Base-by-base conservation (phyloP, 2,888 invertebrate species). In the Criorhina ranunculi region DNA sequence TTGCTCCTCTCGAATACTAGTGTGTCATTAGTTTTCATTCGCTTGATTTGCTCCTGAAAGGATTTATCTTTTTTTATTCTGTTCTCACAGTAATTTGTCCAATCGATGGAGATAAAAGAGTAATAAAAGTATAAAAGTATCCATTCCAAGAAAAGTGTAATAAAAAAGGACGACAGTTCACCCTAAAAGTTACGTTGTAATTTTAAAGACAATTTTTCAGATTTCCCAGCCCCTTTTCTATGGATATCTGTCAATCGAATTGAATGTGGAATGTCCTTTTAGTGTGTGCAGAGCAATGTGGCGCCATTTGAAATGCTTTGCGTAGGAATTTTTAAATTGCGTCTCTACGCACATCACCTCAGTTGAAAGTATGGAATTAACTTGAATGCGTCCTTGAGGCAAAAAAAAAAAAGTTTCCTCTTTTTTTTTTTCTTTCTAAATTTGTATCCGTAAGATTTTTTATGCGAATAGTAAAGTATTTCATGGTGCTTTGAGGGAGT, bases 251-350 rank as follows among this genome's bases (percentile, higher is more conserved):
- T 79, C 79, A 79, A 73, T 72, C 64, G 78, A 59, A 72, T 53
- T 62, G 37, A 46, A 31, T 62, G 55, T 49, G 29, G 73, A 33
- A 42, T 46, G 78, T 73, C 62, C 46, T 24, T 79, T 73, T 24
- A 1, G 1, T 59, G 64, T 66, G 64, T 79, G 64, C 29, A 35
- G 31, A 66, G 64, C 73, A 66, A 66, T 79, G 73, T 79, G 79
- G 79, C 79, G 79, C 79, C 79, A 59, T 79, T 79, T 73, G 35
- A 73, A 66, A 73, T 73, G 35, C 66, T 72, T 64, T 79, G 72
- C 72, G 24, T 66, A 59, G 66, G 73, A 79, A 73, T 78, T 79
- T 78, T 73, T 79, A 64, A 79, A 79, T 79, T 79, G 49, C 73
- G 66, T 60, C 64, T 73, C 59, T 66, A 62, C 51, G 73, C 73